Percentiles rank a stretch among this genome's conserved stretches.
Conservation (phyloP, 2,113 vertebrate genomes). For the Pterocles gutturalis region DNA sequence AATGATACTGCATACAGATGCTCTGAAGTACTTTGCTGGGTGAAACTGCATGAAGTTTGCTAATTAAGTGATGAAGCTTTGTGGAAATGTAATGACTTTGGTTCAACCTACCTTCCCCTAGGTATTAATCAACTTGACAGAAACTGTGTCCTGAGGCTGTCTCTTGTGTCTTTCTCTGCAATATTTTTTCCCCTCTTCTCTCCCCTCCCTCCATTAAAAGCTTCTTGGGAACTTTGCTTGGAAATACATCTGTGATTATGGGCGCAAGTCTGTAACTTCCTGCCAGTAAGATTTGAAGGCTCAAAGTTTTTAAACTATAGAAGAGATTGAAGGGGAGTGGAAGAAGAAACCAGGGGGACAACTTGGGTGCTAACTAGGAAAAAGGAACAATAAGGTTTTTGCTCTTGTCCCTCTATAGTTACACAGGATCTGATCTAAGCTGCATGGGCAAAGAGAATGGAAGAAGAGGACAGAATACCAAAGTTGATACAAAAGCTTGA, state of each 20-base stretch:
- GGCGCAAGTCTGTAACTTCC: neutral
- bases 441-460: neutral
- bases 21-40: fast-evolving
- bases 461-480: neutral
- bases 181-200: neutral
- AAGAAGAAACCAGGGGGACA: neutral
- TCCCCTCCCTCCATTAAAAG: neutral
- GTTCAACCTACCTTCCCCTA: neutral
- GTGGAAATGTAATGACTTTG: neutral
- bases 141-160: neutral
- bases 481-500: neutral
- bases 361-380: neutral
- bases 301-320: neutral
- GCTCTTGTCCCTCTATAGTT: neutral
- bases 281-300: neutral
- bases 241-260: neutral
- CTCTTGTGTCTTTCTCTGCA: neutral
- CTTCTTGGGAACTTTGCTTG: neutral
- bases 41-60: neutral
- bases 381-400: neutral
- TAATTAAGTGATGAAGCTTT: neutral
- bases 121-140: neutral
- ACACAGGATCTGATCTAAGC: neutral
- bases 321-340: neutral
- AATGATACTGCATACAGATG: neutral